Conservation (phyloP, 2,113 vertebrate species). For the Redunca redunca region DNA sequence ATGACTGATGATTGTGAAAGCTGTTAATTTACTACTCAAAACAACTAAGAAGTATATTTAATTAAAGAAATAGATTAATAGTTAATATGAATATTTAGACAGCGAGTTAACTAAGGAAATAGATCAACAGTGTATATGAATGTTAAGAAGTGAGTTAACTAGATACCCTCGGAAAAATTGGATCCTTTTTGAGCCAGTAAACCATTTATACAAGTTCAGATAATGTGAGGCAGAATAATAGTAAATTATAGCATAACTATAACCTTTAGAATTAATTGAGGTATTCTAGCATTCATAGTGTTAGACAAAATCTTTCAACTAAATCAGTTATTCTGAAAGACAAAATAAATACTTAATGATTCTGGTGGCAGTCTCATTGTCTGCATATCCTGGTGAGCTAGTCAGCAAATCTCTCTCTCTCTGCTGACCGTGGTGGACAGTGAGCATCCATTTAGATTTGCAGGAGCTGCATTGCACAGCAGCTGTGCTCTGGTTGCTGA, state of each 20-base stretch:
- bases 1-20: background rate
- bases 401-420: too few relatives aligned
- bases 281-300: background rate
- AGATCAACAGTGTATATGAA: background rate
- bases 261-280: background rate
- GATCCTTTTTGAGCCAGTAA: background rate
- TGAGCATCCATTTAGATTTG: background rate
- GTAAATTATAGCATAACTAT: background rate
- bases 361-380: background rate
- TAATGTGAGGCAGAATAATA: background rate
- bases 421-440: background rate
- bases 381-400: fast-evolving
- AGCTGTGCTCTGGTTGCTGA: fast-evolving
- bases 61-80: background rate
- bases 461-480: background rate
- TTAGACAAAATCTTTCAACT: background rate
- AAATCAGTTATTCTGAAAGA: background rate
- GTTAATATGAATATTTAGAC: background rate
- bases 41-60: background rate
- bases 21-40: slow-evolving; percentile 7
- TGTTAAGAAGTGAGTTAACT: background rate
- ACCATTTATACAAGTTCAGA: background rate
- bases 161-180: background rate
- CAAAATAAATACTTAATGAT: background rate
- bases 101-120: background rate